phyloP scores from a whole-genome alignment of 2,888 invertebrate species.

The Onthophagus sagittarius region DNA sequence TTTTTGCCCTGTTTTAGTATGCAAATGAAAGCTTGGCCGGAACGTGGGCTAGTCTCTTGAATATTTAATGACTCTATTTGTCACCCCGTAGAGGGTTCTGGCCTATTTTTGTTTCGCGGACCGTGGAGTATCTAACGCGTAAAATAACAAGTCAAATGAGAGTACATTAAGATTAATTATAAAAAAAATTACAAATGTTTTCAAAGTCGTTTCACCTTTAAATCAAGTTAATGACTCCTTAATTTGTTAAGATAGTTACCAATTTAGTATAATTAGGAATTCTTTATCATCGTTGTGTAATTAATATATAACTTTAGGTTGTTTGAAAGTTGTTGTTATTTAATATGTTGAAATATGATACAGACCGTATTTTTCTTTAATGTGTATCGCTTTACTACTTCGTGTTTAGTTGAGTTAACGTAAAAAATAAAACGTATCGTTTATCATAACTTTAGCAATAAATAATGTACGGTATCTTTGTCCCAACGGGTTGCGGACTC shows the following conservation, averaged over 20 bases:
- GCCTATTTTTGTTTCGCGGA: background rate
- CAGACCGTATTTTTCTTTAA: too few relatives aligned
- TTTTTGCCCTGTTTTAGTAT: background rate
- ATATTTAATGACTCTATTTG: background rate
- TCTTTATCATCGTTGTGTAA: too few relatives aligned
- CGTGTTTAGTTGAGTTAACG: background rate
- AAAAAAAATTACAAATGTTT: background rate
- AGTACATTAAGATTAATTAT: background rate
- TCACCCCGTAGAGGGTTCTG: background rate
- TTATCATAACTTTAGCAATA: background rate
- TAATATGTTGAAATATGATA: too few relatives aligned
- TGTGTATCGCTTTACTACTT: background rate
- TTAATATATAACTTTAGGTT: too few relatives aligned
- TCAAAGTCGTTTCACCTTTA: too few relatives aligned
- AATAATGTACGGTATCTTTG: background rate
- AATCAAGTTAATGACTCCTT: too few relatives aligned
- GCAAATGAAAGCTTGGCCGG: background rate
- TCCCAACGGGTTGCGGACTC: background rate
- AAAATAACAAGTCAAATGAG: background rate
- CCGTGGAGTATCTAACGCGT: background rate
- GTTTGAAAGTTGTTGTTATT: too few relatives aligned
- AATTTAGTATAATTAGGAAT: too few relatives aligned
- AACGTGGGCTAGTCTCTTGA: background rate
- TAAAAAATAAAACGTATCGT: background rate
- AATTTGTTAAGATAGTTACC: too few relatives aligned